Percentiles rank a stretch among this genome's conserved stretches.
Conservation (phyloP, 2,888 invertebrate species). For the Cactoblastis cactorum region DNA sequence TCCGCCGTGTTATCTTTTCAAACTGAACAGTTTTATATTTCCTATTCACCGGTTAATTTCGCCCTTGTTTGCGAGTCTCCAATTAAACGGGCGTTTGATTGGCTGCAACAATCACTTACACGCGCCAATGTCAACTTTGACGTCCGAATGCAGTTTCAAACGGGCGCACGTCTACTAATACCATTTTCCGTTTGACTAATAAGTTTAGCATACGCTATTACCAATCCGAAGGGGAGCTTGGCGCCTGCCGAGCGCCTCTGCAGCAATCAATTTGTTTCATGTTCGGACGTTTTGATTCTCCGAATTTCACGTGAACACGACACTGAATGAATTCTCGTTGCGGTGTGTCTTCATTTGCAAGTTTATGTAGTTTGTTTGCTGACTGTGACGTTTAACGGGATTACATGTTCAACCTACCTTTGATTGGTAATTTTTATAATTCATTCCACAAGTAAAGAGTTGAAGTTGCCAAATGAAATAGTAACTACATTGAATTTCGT, state of each 20-base stretch:
- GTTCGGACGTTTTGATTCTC: constrained; percentile 72
- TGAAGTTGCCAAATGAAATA: too few relatives aligned
- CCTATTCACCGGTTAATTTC: constrained; percentile 41
- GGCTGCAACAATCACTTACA: constrained; percentile 73
- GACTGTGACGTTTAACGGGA: constrained; percentile 32
- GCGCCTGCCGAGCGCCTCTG: constrained; percentile 56
- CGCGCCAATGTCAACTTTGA: constrained; percentile 67
- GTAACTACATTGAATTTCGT: too few relatives aligned
- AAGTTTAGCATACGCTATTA: constrained; percentile 78
- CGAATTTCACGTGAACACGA: constrained; percentile 55
- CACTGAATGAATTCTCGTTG: constrained; percentile 52
- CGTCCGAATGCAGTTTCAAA: constrained; percentile 64
- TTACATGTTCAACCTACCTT: background rate
- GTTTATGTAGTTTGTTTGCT: constrained; percentile 53
- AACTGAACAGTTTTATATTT: constrained; percentile 53
- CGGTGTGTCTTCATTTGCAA: constrained; percentile 63
- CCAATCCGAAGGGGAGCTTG: constrained; percentile 70
- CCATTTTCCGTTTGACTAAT: constrained; percentile 78
- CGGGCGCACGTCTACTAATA: constrained; percentile 62
- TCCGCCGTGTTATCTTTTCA: constrained; percentile 61
- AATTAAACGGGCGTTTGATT: constrained; percentile 66
- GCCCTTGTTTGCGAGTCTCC: constrained; percentile 37
- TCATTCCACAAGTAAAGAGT: background rate
- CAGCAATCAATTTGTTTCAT: constrained; percentile 75
- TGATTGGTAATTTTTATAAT: background rate